Conservation (phyloP, 2,888 invertebrate species). For the Caenorhabditis drosophilae region DNA sequence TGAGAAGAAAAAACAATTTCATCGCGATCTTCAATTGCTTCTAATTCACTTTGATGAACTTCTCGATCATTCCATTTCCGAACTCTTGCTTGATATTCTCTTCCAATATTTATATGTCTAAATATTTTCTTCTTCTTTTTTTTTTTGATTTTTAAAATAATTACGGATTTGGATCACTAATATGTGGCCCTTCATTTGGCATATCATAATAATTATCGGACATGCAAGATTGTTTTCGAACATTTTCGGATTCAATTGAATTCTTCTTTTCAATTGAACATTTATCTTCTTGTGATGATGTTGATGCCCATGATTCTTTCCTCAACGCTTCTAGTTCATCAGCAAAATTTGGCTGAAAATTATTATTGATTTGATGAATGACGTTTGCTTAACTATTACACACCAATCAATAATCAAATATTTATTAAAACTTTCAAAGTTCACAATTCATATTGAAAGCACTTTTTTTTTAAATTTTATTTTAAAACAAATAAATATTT, state of each 20-base stretch:
- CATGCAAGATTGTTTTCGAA: conserved; percentile 35
- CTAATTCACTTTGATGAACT: conserved; percentile 51
- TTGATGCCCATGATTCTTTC: conserved; percentile 62
- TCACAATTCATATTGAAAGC: too few species aligned
- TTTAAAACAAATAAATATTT: too few species aligned
- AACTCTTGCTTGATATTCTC: conserved; percentile 62
- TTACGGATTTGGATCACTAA: conserved; percentile 44
- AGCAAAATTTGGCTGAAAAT: conserved; percentile 35
- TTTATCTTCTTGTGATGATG: conserved; percentile 38
- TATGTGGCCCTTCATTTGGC: conserved; percentile 26
- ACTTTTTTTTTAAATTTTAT: too few species aligned
- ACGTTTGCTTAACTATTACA: too few species aligned
- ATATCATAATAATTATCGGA: conserved; percentile 47
- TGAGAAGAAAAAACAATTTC: conserved; percentile 57
- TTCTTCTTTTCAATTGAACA: conserved; percentile 18
- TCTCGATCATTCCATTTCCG: conserved; percentile 65
- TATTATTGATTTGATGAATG: too few species aligned
- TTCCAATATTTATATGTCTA: conserved; percentile 53
- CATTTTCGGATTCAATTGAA: conserved; percentile 20
- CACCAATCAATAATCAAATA: conserved; percentile 1
- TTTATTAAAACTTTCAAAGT: too few species aligned
- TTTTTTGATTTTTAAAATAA: conserved; percentile 1
- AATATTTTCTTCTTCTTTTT: background rate
- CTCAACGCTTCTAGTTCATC: conserved; percentile 62
- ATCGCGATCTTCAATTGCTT: conserved; percentile 61